phyloP scores from a whole-genome alignment of 2,113 vertebrate species.

The Plecturocebus donacophilus region DNA sequence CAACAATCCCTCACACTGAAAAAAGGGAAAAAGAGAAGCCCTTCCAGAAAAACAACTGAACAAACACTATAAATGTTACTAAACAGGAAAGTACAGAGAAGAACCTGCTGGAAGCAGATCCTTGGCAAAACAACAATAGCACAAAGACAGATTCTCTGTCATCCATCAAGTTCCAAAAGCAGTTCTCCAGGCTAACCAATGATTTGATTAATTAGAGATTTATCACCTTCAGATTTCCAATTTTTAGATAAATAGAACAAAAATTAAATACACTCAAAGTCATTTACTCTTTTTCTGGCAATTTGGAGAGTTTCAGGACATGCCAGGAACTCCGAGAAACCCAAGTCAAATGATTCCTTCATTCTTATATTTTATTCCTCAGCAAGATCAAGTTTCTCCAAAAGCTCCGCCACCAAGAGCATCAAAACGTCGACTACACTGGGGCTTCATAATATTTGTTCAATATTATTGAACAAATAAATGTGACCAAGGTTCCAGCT shows the following conservation, averaged over 20 bases:
- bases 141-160: neutral
- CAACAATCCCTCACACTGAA: slow-evolving; percentile 5
- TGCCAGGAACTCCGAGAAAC: slow-evolving; percentile 12
- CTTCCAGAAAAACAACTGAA: neutral
- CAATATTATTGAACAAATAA: neutral
- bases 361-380: neutral
- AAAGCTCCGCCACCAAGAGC: neutral
- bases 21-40: neutral
- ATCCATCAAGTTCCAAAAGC: neutral
- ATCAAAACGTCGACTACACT: neutral
- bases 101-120: neutral
- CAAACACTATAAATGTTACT: neutral
- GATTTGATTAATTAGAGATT: neutral
- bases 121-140: fast-evolving
- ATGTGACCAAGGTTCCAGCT: neutral
- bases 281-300: neutral
- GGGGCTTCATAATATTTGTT: neutral
- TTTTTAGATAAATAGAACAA: neutral
- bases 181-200: neutral
- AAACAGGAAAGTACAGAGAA: neutral
- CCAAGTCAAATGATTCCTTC: neutral
- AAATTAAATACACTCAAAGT: neutral
- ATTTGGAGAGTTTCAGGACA: neutral
- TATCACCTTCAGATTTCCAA: neutral
- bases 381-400: neutral